Base-by-base conservation (phyloP, 2,797 vertebrate species). In the Dermochelys coriacea region DNA sequence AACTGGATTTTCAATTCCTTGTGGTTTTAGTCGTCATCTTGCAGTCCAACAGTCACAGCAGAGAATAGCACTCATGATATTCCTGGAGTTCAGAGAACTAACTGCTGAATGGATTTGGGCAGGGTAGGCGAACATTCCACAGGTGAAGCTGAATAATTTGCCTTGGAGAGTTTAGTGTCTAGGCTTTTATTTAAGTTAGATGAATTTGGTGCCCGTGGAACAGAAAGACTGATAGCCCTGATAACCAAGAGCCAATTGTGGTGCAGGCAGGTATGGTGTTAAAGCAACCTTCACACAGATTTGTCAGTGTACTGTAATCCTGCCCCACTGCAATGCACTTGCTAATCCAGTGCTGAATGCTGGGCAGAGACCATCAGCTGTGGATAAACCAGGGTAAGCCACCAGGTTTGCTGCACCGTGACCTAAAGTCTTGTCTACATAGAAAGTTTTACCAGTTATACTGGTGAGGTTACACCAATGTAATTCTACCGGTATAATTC, bases 141-240 rank as follows among this genome's bases (percentile, higher is more conserved):
- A 0, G 5, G 37, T 64, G 86, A 34, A 75, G 23, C 57, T 61
- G 12, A 19, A 3, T 54, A 61, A 61, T 89, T 89, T 87, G 31
- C 52, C 81, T 84, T 2, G 80, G 23, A 47, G 51, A 59, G 21
- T 41, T 86, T 88, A 68, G 37, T 45, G 11, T 29, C n/a, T 18
- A 29, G 80, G 52, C 80, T 75, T 81, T 49, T 85, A 47, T 82
- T 85, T 59, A 19, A 0, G 2, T 57, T n/a, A 21, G 37, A 0
- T 57, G 57, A 57, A 77, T 78, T 12, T 9, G 88, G 90, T 31
- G 29, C 57, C 57, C 31, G 61, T 16, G 14, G 34, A 34, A 61
- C 59, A 61, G 29, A 29, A 88, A 86, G 90, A 94, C 90, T 21
- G 86, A 89, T 88, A 64, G 84, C 71, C 59, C 45, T 89, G 91